Percentiles rank a stretch among this genome's conserved stretches.
These are phyloP conservation scores for Grallaria varia DNA, from an alignment of 2,113 vertebrate species.

Conservation along the genomic window DNA sequence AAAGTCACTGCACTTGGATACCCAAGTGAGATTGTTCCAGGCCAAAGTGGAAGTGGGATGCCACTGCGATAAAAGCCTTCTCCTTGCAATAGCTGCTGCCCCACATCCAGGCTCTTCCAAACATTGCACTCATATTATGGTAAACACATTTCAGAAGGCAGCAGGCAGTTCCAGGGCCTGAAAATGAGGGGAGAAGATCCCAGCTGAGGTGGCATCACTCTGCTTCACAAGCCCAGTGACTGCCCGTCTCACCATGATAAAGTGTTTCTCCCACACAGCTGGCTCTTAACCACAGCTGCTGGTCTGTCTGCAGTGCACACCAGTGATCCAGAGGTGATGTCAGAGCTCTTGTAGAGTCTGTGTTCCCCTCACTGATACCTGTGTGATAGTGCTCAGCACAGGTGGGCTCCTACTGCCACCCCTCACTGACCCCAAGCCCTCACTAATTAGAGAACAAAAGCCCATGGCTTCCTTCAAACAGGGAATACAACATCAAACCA, in stretches of 20 bases:
- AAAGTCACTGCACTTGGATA: not conserved
- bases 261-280: not conserved
- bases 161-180: not conserved
- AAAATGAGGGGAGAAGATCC: not conserved
- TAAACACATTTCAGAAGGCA: not conserved
- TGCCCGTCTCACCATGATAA: accelerated
- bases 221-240: not conserved
- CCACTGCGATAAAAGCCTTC: not conserved
- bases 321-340: not conserved
- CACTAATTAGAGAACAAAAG: not conserved
- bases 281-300: not conserved
- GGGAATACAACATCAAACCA: conserved; percentile 28
- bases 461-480: not conserved
- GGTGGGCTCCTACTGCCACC: not conserved
- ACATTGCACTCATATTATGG: accelerated
- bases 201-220: not conserved
- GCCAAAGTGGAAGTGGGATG: accelerated
- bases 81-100: not conserved
- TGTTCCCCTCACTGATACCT: not conserved
- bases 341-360: not conserved
- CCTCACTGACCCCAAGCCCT: not conserved
- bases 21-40: not conserved
- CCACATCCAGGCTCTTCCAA: not conserved
- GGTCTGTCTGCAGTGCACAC: not conserved
- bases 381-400: not conserved